Conservation (phyloP, 2,113 vertebrate genomes). For the Zosterops pallidus region DNA sequence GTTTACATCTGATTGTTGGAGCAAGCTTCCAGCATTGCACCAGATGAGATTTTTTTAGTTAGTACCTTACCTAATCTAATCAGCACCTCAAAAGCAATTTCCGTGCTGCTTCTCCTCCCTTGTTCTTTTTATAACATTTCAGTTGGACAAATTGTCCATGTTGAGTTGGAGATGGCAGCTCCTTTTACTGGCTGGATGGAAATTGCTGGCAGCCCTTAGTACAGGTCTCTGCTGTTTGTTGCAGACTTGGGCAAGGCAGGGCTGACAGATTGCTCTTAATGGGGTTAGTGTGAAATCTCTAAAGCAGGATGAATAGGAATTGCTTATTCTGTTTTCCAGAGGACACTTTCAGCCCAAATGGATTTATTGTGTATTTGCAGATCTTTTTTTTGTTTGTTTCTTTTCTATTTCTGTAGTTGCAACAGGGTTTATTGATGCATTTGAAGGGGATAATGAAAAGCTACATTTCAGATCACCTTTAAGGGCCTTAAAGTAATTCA, state of each 20-base stretch:
- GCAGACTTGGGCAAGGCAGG: background rate
- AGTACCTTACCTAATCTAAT: background rate
- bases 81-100: background rate
- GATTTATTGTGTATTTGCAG: constrained; percentile 28
- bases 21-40: background rate
- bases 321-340: constrained; percentile 20
- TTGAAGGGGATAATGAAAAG: constrained; percentile 11
- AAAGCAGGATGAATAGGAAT: background rate
- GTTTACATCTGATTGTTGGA: background rate
- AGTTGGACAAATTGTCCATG: background rate
- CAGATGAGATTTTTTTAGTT: background rate
- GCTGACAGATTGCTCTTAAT: background rate
- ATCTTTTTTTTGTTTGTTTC: background rate
- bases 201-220: background rate
- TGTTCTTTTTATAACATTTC: background rate
- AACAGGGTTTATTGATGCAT: constrained; percentile 8
- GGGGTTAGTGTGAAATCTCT: constrained; percentile 5
- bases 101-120: background rate
- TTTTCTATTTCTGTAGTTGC: background rate
- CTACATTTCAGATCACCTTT: constrained; percentile 23
- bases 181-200: background rate
- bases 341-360: background rate
- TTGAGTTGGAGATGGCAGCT: background rate
- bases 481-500: background rate
- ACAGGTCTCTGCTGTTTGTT: background rate